Evolutionary conservation across 2,888 invertebrate species (phyloP).

Genomic region (Craniophora ligustri): DNA sequence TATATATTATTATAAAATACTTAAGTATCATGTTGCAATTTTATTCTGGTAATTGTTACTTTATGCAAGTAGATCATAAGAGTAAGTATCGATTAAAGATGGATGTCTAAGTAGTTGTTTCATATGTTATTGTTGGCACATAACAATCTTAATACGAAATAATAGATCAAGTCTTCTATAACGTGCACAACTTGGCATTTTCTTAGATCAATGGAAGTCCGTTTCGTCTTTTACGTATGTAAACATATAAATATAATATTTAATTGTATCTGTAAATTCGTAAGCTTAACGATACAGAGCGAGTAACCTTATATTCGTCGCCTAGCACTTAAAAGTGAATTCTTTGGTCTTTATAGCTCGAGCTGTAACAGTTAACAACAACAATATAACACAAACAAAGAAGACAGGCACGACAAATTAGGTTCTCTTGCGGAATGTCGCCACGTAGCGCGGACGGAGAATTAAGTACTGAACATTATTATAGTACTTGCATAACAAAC

Average conservation of each 20-base stretch:
- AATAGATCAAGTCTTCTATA: constrained; percentile 22
- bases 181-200: constrained; percentile 5
- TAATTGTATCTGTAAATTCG: constrained; percentile 16
- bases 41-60: constrained; percentile 12
- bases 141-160: constrained; percentile 27
- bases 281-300: constrained; percentile 18
- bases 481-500: constrained; percentile 39
- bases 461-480: constrained; percentile 52
- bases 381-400: constrained; percentile 34
- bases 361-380: constrained; percentile 40
- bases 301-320: constrained; percentile 20
- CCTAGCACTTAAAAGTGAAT: constrained; percentile 38
- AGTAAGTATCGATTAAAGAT: constrained; percentile 14
- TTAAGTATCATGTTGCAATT: constrained; percentile 27
- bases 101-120: constrained; percentile 33
- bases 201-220: constrained; percentile 5
- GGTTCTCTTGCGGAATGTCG: constrained; percentile 50
- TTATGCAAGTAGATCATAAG: constrained; percentile 7
- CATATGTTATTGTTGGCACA: constrained; percentile 40
- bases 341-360: constrained; percentile 51
- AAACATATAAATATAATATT: neutral
- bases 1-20: constrained; percentile 34
- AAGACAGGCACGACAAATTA: constrained; percentile 39
- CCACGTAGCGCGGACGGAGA: constrained; percentile 50
- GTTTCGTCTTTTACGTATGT: constrained; percentile 2